Evolutionary conservation across 2,888 invertebrate genomes (phyloP).

Genomic region (Mantis religiosa): DNA sequence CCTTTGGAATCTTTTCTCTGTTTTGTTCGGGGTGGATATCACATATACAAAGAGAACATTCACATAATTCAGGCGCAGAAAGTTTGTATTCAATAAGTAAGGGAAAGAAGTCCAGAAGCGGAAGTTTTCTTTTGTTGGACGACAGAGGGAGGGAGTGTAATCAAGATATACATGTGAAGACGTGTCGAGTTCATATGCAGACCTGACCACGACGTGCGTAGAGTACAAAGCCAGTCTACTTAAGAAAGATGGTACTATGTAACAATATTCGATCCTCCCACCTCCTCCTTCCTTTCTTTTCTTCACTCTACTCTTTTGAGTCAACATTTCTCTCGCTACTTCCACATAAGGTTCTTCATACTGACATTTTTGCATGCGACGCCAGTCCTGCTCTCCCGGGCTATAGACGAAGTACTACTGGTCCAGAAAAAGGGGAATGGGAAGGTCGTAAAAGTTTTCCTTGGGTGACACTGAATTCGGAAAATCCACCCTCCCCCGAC

Average conservation of each 20-base stretch:
- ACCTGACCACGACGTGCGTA: neutral
- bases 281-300: neutral
- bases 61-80: neutral
- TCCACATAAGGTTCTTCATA: neutral
- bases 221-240: neutral
- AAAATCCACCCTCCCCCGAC: neutral
- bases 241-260: neutral
- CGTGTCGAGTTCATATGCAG: neutral
- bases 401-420: neutral
- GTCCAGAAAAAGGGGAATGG: neutral
- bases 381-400: neutral
- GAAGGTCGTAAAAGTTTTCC: conserved; percentile 11
- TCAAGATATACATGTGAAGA: neutral
- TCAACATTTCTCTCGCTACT: neutral
- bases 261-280: neutral
- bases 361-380: conserved; percentile 5
- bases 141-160: neutral
- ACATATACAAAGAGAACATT: neutral
- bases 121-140: neutral
- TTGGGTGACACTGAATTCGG: conserved; percentile 12
- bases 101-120: neutral
- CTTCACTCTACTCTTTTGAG: neutral
- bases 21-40: neutral
- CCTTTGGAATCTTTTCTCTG: too few species aligned
- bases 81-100: neutral